A percentile compares a stretch with the other conserved stretches of the same genome.
Evolutionary conservation across 1,140 invertebrate species (phyloP).

Genomic region (Platorchestia sp.): DNA sequence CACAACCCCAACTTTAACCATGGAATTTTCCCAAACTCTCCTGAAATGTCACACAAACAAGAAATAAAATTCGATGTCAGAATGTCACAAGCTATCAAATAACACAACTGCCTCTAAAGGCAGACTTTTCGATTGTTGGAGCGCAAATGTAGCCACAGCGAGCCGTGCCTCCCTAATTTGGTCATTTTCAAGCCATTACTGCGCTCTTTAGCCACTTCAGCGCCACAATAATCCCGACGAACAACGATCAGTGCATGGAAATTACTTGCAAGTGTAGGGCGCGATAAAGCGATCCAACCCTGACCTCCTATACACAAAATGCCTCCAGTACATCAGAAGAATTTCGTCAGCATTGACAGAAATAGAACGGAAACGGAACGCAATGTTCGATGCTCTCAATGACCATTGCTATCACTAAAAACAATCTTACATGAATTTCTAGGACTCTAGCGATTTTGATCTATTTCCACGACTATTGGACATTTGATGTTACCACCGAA

Average conservation of each 20-base stretch:
- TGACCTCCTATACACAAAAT: background rate
- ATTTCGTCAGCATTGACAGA: background rate
- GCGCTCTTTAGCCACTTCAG: background rate
- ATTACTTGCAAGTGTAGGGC: background rate
- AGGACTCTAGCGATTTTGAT: background rate
- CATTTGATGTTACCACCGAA: too few relatives aligned
- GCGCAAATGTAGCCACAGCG: background rate
- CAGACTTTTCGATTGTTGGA: background rate
- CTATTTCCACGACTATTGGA: too few relatives aligned
- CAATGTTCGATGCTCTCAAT: background rate
- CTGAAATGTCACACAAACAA: background rate
- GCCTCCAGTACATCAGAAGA: background rate
- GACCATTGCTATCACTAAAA: background rate
- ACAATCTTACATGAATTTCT: too few relatives aligned
- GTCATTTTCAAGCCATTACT: background rate
- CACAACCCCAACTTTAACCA: background rate
- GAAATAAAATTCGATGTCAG: background rate
- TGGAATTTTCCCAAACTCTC: background rate
- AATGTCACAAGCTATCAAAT: background rate
- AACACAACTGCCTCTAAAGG: background rate
- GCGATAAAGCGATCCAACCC: background rate
- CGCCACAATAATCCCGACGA: background rate
- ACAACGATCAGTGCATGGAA: background rate
- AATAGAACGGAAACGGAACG: background rate
- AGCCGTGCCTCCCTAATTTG: background rate